These are phyloP conservation scores for Ophraella communa DNA, from an alignment of 2,888 invertebrate species.

Conservation along the genomic window DNA sequence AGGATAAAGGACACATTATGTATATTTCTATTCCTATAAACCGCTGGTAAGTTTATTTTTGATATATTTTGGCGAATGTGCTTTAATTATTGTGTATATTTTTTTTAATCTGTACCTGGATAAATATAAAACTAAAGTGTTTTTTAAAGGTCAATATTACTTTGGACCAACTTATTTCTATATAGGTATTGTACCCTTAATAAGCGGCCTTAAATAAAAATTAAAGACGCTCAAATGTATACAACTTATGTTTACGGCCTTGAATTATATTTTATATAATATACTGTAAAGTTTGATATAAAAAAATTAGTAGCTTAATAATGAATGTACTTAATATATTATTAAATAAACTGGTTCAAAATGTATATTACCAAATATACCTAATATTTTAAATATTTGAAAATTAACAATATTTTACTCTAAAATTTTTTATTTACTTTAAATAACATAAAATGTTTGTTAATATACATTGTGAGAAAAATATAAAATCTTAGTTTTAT, in stretches of 20 bases:
- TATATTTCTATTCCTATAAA: not conserved
- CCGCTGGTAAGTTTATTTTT: not conserved
- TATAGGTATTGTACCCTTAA: not conserved
- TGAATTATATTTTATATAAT: not conserved
- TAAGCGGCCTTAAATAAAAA: conserved; percentile 10
- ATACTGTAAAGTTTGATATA: not conserved
- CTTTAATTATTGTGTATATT: not conserved
- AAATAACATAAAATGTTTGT: not conserved
- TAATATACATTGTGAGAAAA: not conserved
- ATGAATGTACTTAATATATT: not conserved
- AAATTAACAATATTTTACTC: no score
- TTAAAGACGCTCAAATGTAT: conserved; percentile 18
- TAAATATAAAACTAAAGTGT: conserved; percentile 16
- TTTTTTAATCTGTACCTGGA: not conserved
- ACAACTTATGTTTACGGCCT: conserved; percentile 8
- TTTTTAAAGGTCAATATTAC: conserved; percentile 10
- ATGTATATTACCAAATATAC: not conserved
- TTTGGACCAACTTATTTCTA: conserved; percentile 10
- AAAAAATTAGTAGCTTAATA: not conserved
- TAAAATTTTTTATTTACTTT: not conserved
- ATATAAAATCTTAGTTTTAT: not conserved
- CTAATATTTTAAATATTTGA: not conserved
- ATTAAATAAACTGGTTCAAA: not conserved
- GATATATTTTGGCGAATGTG: not conserved
- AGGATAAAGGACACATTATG: no score